These are phyloP conservation scores for Drosophila tani DNA, from an alignment of 1,140 invertebrate genomes.

Conservation along the genomic window DNA sequence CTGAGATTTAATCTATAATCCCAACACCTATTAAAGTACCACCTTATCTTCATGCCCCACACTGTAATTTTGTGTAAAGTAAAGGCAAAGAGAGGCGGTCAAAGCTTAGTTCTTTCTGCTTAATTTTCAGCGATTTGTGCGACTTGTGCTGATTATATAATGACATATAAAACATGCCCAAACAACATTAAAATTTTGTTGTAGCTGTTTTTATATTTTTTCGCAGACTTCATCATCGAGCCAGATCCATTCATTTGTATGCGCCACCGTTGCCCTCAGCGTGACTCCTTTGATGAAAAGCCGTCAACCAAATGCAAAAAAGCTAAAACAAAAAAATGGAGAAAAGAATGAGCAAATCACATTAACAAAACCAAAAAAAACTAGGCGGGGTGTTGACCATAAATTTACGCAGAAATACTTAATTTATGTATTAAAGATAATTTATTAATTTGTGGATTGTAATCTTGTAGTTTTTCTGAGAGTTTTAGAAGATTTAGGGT, in stretches of 20 bases:
- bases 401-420: constrained; percentile 46
- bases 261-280: constrained; percentile 62
- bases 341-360: constrained; percentile 36
- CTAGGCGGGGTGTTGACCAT: constrained; percentile 67
- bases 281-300: constrained; percentile 78
- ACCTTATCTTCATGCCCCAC: neutral
- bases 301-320: constrained; percentile 56
- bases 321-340: constrained; percentile 19
- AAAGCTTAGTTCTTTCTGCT: constrained; percentile 53
- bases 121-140: constrained; percentile 67
- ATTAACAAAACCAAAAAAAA: constrained; percentile 33
- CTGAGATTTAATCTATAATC: neutral
- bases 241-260: constrained; percentile 69
- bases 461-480: constrained; percentile 2
- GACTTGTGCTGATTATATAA: constrained; percentile 81
- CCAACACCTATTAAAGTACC: neutral
- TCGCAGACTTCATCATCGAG: constrained; percentile 44
- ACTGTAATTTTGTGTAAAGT: constrained; percentile 18
- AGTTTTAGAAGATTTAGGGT: neutral
- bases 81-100: constrained; percentile 8
- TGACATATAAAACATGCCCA: constrained; percentile 78
- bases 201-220: constrained; percentile 46
- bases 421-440: constrained; percentile 15
- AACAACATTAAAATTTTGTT: constrained; percentile 68
- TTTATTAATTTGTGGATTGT: constrained; percentile 40